Base-by-base conservation (phyloP, 2,888 invertebrate genomes). In the Euclidia mi region DNA sequence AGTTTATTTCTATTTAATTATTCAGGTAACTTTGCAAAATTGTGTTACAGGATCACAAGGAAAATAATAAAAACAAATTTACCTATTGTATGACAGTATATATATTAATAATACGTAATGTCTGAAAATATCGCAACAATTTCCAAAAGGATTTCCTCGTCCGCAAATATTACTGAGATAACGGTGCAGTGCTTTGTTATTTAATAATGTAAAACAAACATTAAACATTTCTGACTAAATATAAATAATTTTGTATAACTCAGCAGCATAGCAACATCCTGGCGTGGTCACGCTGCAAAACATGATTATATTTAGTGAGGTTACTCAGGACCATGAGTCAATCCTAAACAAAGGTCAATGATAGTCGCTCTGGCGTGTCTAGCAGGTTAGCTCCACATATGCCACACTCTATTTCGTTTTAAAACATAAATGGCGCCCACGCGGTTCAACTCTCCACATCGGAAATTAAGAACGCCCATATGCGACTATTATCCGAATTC, bases 261-360 rank as follows among this genome's bases (percentile, higher is more conserved):
- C 4, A 2, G 12, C 11, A 15, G 10, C 35, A 15, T 15, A 15
- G 35, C 12, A 35, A 35, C 35, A 35, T 15, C 35, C 9, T 25
- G 20, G 6, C 20, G 7, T 7, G 7, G 7, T 25, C 37, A n/a
- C 32, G 14, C 14, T 40, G 14, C 14, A 0, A 20, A 14, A 29
- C 40, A 31, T 18, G 11, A 12, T 41, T 50, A 12, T 50, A 45
- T 34, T 14, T 45, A 20, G 20, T 45, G 12, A 14, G 17, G 29
- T 6, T 34, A 41, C 18, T 20, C 35, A 50, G 40, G 35, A 49
- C 35, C 59, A 47, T 55, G 60, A 65, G 42, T 56, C 43, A 71
- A 63, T 50, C 12, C 18, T 56, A 51, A 43, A 56, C 43, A 62
- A 47, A 75, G 69, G 75, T 71, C 65, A 70, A 61, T 56, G 35